A percentile compares a stretch with the other conserved stretches of the same genome.
These are phyloP conservation scores for Atlantisia rogersi DNA, from an alignment of 2,113 vertebrate genomes.

Conservation along the genomic window DNA sequence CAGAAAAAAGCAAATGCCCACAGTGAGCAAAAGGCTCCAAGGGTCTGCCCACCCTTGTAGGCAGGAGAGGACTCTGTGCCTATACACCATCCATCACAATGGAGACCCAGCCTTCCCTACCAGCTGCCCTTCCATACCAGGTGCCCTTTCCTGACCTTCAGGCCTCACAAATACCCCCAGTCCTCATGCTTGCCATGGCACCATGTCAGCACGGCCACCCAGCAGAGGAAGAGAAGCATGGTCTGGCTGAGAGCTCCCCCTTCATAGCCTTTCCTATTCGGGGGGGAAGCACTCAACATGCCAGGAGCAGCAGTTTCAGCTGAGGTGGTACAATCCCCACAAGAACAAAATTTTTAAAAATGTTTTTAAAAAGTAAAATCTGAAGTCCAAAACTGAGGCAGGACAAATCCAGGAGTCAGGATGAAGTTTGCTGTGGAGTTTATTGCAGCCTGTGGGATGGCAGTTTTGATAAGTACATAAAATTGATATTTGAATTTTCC, in stretches of 20 bases:
- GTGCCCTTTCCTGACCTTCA: not conserved
- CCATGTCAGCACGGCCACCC: fast-evolving
- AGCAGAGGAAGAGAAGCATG: fast-evolving
- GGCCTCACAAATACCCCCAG: fast-evolving
- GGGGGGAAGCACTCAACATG: fast-evolving
- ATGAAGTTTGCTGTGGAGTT: not conserved
- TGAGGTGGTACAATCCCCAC: not conserved
- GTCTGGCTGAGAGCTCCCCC: fast-evolving
- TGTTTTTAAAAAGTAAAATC: not conserved
- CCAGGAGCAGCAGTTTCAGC: not conserved
- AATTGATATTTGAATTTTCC: slow-evolving; percentile 64
- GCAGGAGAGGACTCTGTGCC: not conserved
- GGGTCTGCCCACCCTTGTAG: not conserved
- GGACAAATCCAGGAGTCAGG: not conserved
- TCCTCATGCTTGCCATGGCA: fast-evolving
- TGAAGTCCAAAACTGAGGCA: not conserved
- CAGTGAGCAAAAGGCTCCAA: not conserved
- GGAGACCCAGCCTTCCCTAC: not conserved
- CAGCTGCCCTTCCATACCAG: too few relatives aligned
- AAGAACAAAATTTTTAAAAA: not conserved
- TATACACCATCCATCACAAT: fast-evolving
- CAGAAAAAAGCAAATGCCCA: too few relatives aligned
- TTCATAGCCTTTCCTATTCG: fast-evolving
- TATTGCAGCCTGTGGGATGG: slow-evolving; percentile 11
- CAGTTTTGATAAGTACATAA: slow-evolving; percentile 45